Base-by-base conservation (phyloP, 1,140 invertebrate genomes). In the Zaprionus lachaisei region DNA sequence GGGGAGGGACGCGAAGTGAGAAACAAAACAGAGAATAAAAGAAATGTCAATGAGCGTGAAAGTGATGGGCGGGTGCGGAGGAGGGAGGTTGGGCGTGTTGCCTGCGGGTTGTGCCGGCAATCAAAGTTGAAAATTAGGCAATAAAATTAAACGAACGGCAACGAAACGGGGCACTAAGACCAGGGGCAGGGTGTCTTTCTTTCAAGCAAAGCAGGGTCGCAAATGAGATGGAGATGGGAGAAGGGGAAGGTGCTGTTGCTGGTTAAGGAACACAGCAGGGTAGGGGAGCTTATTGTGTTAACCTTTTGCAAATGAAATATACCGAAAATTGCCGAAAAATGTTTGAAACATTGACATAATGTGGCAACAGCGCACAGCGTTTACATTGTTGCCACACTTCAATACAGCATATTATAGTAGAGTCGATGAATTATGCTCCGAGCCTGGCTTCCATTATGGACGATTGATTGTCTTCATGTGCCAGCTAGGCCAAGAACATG, bases 111-210 rank as follows among this genome's bases (percentile, higher is more conserved):
- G 79, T 82, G 79, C 67, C 77, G 77, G 83, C 83, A 87, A 87
- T 87, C 83, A 87, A 87, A 87, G 84, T 87, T 89, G 83, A 87
- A 87, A 87, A 87, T 87, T 89, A 79, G 84, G 84, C 84, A 87
- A 87, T 87, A 89, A 87, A 87, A 87, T 87, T 87, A 89, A 87
- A 87, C 81, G 84, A 87, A 87, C 84, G 72, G 78, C 84, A 79
- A 87, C 84, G 83, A 71, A 69, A 78, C 64, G 58, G 41, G 63
- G 58, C 73, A 65, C 66, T 41, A 44, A 44, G 68, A 7, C 6
- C 15, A 55, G 31, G 31, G 38, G 20, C 31, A 44, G 38, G 55
- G 9, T 58, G 15, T 24, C 5, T 17, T 17, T 44, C n/a, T 47
- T n/a, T 47, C 7, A 17, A 47, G 1, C 37, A 15, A 15, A 38